Percentiles rank a stretch among this genome's conserved stretches.
phyloP scores from a whole-genome alignment of 2,113 vertebrate genomes.

The Melanocharis versteri region DNA sequence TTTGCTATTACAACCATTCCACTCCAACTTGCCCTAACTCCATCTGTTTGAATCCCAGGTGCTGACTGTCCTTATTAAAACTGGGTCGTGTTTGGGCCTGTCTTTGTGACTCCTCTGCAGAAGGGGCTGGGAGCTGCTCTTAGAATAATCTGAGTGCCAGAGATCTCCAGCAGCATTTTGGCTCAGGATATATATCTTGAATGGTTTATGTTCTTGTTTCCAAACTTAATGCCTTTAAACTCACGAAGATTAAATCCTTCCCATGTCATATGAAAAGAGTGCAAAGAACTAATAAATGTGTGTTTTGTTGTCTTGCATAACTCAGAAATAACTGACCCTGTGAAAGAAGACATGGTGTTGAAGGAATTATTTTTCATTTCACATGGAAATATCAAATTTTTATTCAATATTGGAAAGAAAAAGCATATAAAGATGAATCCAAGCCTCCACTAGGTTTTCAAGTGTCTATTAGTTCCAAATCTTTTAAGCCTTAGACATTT shows the following conservation, averaged over 20 bases:
- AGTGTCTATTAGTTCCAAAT: slow-evolving; percentile 12
- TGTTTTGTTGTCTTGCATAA: not conserved
- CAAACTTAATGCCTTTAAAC: not conserved
- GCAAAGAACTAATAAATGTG: not conserved
- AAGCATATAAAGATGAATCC: not conserved
- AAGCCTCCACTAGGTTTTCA: not conserved
- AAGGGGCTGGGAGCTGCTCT: not conserved
- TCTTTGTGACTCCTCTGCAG: not conserved
- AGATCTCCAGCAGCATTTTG: not conserved
- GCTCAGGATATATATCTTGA: not conserved
- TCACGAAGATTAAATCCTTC: not conserved
- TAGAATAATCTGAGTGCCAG: not conserved
- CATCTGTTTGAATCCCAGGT: not conserved
- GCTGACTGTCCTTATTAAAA: not conserved
- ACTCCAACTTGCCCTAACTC: not conserved
- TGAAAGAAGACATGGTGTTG: not conserved
- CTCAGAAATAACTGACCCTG: not conserved
- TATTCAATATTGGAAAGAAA: not conserved
- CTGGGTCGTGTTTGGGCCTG: not conserved
- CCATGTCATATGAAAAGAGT: not conserved
- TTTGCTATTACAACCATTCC: not conserved
- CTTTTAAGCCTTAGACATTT: not conserved
- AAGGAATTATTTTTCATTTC: not conserved
- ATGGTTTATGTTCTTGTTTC: not conserved
- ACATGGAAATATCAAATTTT: not conserved